A percentile compares a stretch with the other conserved stretches of the same genome.
These are phyloP conservation scores for Syngnathus floridae DNA, from an alignment of 2,113 vertebrate genomes.

Conservation along the genomic window DNA sequence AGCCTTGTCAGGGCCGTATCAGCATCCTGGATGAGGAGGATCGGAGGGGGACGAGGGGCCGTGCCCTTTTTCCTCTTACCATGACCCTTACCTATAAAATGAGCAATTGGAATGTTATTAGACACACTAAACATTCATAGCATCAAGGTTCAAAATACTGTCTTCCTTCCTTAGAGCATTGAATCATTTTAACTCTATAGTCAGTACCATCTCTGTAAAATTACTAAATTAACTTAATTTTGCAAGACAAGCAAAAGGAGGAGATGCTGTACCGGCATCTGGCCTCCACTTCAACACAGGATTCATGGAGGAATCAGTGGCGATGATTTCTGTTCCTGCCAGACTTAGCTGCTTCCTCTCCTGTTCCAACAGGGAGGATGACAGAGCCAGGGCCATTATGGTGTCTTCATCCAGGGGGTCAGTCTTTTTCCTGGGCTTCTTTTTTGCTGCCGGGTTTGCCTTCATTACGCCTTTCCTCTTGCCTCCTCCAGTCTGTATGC, in stretches of 20 bases:
- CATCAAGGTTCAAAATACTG: neutral
- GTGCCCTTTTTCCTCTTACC: slow-evolving; percentile 67
- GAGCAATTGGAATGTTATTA: neutral
- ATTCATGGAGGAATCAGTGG: slow-evolving; percentile 14
- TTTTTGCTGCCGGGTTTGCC: slow-evolving; percentile 60
- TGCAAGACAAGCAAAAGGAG: neutral
- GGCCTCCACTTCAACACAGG: slow-evolving; percentile 55
- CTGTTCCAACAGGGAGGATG: slow-evolving; percentile 78
- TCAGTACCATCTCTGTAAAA: neutral
- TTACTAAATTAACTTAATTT: neutral
- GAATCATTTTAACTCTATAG: neutral
- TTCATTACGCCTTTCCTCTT: slow-evolving; percentile 70
- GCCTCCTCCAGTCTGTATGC: slow-evolving; percentile 46
- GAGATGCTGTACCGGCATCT: slow-evolving; percentile 58
- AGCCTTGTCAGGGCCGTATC: slow-evolving; percentile 63
- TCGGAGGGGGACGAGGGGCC: slow-evolving; percentile 55
- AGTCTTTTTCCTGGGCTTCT: slow-evolving; percentile 69
- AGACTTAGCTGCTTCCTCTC: slow-evolving; percentile 36
- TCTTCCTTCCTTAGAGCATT: neutral
- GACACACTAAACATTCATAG: neutral
- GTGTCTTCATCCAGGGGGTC: slow-evolving; percentile 77
- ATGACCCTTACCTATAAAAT: slow-evolving; percentile 67
- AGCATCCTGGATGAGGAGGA: slow-evolving; percentile 77
- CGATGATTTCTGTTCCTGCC: slow-evolving; percentile 10
- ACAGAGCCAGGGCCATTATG: slow-evolving; percentile 87